A percentile compares a stretch with the other conserved stretches of the same genome.
These are phyloP conservation scores for Macquaria ambigua DNA, from an alignment of 2,113 vertebrate genomes.

Conservation along the genomic window DNA sequence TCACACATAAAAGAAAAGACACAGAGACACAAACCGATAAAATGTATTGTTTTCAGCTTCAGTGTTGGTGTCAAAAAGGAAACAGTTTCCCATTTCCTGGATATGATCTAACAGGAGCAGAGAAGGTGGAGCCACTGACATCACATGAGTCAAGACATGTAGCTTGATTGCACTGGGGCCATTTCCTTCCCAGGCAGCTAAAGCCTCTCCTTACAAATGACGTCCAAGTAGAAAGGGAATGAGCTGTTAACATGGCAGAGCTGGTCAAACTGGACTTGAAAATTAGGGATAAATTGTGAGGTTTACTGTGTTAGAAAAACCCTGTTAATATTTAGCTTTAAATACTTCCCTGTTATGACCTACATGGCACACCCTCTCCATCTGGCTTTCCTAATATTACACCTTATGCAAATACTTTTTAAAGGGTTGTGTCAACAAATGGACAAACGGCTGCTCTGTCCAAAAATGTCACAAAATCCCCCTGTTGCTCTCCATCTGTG, in stretches of 20 bases:
- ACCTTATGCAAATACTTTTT: background rate
- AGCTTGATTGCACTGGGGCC: constrained; percentile 40
- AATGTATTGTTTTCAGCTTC: constrained; percentile 32
- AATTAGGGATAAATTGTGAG: background rate
- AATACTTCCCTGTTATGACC: background rate
- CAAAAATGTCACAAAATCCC: background rate
- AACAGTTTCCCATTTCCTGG: constrained; percentile 64
- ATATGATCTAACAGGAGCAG: constrained; percentile 48
- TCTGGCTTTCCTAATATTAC: background rate
- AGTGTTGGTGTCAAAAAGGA: constrained; percentile 50
- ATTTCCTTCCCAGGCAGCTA: constrained; percentile 57
- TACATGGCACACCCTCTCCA: background rate
- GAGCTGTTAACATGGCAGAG: background rate
- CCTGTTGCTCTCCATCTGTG: too few relatives aligned
- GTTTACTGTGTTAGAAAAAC: background rate
- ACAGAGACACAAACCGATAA: background rate
- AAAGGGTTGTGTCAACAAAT: background rate
- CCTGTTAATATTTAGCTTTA: background rate
- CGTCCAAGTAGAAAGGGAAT: constrained; percentile 2
- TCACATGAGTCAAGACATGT: constrained; percentile 50
- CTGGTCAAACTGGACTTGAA: background rate
- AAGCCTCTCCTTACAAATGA: constrained; percentile 14
- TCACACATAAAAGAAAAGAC: background rate
- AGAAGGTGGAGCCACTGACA: constrained; percentile 47
- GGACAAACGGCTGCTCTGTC: background rate